Evolutionary conservation across 2,113 vertebrate species (phyloP).

Genomic region (Oceanites oceanicus): DNA sequence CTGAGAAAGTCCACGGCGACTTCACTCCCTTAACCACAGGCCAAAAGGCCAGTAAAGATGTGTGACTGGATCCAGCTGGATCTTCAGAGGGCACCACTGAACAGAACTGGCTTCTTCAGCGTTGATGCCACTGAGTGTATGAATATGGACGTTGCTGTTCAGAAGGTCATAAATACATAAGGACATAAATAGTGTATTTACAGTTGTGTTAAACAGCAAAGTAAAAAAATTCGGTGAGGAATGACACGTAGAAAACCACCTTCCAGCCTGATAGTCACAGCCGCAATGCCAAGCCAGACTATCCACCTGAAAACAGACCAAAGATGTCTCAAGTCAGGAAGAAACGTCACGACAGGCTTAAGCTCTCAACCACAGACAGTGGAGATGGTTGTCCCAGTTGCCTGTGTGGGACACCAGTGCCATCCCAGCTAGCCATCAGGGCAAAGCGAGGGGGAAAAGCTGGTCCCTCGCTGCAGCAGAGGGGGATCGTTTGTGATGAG

Average conservation of each 20-base stretch:
- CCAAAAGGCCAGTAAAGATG: not conserved
- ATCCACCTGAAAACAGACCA: not conserved
- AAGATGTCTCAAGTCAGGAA: not conserved
- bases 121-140: not conserved
- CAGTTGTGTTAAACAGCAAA: not conserved
- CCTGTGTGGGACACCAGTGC: not conserved
- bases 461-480: not conserved
- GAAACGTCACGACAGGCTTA: fast-evolving
- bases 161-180: not conserved
- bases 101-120: not conserved
- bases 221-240: not conserved
- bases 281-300: not conserved
- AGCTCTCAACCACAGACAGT: not conserved
- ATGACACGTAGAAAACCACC: not conserved
- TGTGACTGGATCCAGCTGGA: not conserved
- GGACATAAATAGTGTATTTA: not conserved
- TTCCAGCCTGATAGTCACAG: not conserved
- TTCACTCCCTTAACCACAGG: not conserved
- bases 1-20: not conserved
- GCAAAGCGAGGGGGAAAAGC: not conserved
- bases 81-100: not conserved
- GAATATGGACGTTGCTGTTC: not conserved
- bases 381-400: not conserved
- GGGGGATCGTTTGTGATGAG: not conserved
- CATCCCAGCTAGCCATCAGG: not conserved